These are phyloP conservation scores for Leptarthrus brevirostris DNA, from an alignment of 2,888 invertebrate species.

Conservation along the genomic window DNA sequence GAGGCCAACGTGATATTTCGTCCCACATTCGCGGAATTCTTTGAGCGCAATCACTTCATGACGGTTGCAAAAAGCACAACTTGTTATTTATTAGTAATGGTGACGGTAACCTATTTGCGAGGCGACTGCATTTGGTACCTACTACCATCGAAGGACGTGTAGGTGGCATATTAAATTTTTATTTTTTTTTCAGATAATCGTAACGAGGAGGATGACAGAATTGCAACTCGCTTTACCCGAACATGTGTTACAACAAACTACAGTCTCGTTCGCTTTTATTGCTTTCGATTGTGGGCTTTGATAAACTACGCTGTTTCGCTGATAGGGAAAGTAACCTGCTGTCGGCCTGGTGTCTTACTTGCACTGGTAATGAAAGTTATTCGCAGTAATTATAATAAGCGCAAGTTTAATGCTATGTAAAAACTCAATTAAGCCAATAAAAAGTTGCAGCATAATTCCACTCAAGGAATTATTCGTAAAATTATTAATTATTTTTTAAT, in stretches of 20 bases:
- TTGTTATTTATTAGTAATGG: constrained; percentile 50
- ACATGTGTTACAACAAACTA: constrained; percentile 51
- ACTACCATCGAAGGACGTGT: constrained; percentile 32
- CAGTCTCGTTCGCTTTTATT: constrained; percentile 49
- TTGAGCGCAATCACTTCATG: constrained; percentile 28
- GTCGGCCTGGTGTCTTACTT: constrained; percentile 5
- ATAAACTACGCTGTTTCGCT: constrained; percentile 37
- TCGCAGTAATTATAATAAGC: not conserved
- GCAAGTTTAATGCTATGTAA: not conserved
- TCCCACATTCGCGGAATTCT: constrained; percentile 46
- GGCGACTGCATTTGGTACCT: constrained; percentile 16
- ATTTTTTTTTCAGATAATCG: constrained; percentile 29
- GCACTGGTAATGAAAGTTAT: not conserved
- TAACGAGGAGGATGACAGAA: constrained; percentile 47
- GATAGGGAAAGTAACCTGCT: constrained; percentile 40
- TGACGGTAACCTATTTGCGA: constrained; percentile 51
- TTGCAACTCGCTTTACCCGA: constrained; percentile 48
- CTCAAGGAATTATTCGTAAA: constrained; percentile 3
- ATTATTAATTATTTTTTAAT: constrained; percentile 30
- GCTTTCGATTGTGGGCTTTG: constrained; percentile 44
- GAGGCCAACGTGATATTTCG: constrained; percentile 17
- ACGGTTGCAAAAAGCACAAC: constrained; percentile 13
- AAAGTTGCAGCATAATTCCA: no score
- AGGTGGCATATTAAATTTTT: constrained; percentile 44
- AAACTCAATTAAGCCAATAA: constrained; percentile 29